phyloP scores from a whole-genome alignment of 2,113 vertebrate species.

The Pituophis catenifer region DNA sequence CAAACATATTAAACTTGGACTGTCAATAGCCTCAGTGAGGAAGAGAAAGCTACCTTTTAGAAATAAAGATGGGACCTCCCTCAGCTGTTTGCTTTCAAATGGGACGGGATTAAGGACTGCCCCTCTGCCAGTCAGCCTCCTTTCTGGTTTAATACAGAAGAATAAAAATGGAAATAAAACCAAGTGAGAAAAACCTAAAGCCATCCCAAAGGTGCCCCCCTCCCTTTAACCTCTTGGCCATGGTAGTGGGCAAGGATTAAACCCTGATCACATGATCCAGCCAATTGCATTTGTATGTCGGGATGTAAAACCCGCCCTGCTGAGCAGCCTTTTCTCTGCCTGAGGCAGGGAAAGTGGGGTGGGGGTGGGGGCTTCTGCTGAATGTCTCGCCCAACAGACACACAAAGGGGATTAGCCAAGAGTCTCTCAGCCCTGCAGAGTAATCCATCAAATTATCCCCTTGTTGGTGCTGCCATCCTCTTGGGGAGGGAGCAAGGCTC shows the following conservation, averaged over 20 bases:
- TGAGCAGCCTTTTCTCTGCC: constrained; percentile 75
- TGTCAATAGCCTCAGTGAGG: neutral
- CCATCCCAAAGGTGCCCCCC: constrained; percentile 50
- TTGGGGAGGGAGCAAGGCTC: constrained; percentile 13
- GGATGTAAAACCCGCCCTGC: constrained; percentile 63
- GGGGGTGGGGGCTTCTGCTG: constrained; percentile 68
- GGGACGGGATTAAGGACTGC: neutral
- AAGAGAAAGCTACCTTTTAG: neutral
- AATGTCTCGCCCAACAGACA: constrained; percentile 63
- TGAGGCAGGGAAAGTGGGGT: constrained; percentile 14
- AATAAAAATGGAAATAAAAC: constrained; percentile 60
- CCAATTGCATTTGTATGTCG: constrained; percentile 67
- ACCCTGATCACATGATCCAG: constrained; percentile 52
- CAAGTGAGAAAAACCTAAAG: constrained; percentile 27
- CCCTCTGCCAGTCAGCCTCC: neutral
- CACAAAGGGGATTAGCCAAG: constrained; percentile 80
- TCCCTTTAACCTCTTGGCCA: neutral
- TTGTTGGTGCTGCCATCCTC: constrained; percentile 67
- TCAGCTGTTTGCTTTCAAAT: constrained; percentile 14
- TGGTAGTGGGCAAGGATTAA: constrained; percentile 53
- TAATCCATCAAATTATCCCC: constrained; percentile 78
- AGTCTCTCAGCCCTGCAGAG: constrained; percentile 68
- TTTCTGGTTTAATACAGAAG: constrained; percentile 36
- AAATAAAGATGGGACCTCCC: neutral
- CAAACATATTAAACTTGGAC: neutral